Evolutionary conservation across 2,113 vertebrate genomes (phyloP).

Genomic region (Chlamydotis undulata): DNA sequence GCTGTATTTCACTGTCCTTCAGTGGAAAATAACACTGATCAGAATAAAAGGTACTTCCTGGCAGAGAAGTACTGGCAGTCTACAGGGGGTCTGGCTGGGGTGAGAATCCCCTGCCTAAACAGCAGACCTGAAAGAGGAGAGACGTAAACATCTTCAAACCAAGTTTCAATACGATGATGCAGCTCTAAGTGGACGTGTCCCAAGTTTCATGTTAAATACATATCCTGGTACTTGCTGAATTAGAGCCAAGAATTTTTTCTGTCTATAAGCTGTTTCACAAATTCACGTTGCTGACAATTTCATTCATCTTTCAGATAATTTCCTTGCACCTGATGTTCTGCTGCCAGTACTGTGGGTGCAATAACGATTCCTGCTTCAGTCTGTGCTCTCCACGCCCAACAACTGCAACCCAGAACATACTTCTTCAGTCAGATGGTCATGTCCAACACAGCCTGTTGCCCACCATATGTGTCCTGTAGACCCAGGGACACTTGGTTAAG

Average conservation of each 20-base stretch:
- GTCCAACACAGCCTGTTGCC: neutral
- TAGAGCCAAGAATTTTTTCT: neutral
- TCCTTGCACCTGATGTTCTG: neutral
- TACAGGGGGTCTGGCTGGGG: neutral
- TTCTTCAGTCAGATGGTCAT: neutral
- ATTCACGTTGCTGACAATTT: neutral
- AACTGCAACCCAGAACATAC: neutral
- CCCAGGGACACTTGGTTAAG: neutral
- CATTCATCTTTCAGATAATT: neutral
- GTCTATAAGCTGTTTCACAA: neutral
- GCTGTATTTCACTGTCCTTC: neutral
- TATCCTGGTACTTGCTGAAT: neutral
- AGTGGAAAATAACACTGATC: neutral
- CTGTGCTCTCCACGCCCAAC: neutral
- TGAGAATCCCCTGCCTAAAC: neutral
- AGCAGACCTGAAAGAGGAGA: neutral
- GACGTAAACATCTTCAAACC: neutral
- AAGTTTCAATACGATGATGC: neutral
- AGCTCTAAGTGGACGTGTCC: neutral
- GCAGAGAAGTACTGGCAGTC: neutral
- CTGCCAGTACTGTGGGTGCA: neutral
- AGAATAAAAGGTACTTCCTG: neutral
- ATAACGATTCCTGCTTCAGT: neutral
- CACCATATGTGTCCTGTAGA: neutral
- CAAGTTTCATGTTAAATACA: neutral